Evolutionary conservation across 2,113 vertebrate species (phyloP).

Genomic region (Corynorhinus townsendii): DNA sequence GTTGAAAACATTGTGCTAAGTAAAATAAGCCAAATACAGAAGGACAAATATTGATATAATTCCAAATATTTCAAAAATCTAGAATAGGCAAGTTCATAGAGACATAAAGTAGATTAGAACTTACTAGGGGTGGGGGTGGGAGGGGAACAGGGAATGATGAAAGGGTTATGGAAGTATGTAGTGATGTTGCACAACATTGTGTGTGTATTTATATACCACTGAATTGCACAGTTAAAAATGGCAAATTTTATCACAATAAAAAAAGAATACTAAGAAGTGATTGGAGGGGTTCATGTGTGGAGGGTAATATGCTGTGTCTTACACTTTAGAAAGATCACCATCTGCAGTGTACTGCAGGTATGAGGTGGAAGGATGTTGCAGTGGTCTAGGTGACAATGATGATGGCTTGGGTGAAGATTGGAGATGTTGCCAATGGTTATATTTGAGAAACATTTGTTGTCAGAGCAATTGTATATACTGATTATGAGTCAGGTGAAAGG

Average conservation of each 20-base stretch:
- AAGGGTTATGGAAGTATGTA: background rate
- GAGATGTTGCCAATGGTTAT: background rate
- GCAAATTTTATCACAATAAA: background rate
- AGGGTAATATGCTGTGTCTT: background rate
- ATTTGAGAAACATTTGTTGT: background rate
- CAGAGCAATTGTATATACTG: background rate
- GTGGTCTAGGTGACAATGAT: too few relatives aligned
- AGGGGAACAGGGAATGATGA: background rate
- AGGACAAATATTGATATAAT: background rate
- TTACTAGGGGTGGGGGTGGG: background rate
- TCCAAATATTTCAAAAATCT: background rate
- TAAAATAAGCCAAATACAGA: background rate
- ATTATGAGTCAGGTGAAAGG: background rate
- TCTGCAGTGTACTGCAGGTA: background rate
- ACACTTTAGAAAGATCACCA: background rate
- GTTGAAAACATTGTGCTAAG: background rate
- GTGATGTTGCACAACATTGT: background rate
- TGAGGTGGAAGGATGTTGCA: rapidly evolving
- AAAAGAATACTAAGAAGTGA: background rate
- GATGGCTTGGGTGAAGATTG: too few relatives aligned
- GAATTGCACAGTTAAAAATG: background rate
- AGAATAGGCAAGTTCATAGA: background rate
- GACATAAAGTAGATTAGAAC: background rate
- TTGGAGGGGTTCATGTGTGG: background rate
- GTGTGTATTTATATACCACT: background rate